Evolutionary conservation across 2,113 vertebrate species (phyloP), one percentile per base, ranked within the genome.

Genomic region (Mobula hypostoma): DNA sequence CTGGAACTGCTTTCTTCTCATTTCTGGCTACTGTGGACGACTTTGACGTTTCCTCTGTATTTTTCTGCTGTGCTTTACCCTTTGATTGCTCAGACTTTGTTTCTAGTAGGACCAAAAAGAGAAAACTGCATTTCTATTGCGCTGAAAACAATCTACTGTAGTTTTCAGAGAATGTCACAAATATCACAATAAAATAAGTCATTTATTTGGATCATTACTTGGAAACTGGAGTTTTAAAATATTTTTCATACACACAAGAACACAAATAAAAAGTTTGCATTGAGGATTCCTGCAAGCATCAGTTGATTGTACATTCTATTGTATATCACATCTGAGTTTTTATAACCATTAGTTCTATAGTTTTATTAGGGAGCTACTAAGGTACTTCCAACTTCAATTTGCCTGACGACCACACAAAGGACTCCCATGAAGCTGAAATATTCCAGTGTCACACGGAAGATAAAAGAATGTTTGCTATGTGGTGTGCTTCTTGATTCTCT

Each of bases 11-110:
- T 80, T 96, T 97, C 61, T 97, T 95, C 58, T 95, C 96, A 93
- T 95, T 97, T 95, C 95, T 95, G 94, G 94, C 95, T 78, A 96
- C 97, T 94, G 95, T 95, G 2, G 97, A 95, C 0, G 95, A 95
- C 87, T 96, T 96, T n/a, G 97, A 48, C 58, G 91, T 96, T 94
- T 95, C 94, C 91, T 78, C 66, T 58, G n/a, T 36, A 61, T 56
- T 95, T 95, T 7, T 94, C 61, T 66, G 85, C 7, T 19, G n/a
- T 90, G 61, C 6, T 90, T 66, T 90, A 36, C 14, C 61, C 40
- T 93, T 93, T 74, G 70, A 24, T 19, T 93, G 91, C 14, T 74
- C 19, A 29, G 17, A 74, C 70, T 93, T 76, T 24, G 12, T 21
- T 27, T 19, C 91, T 93, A 40, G 74, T 76, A 76, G 68, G 24